A percentile compares a stretch with the other conserved stretches of the same genome.
Evolutionary conservation across 2,113 vertebrate genomes (phyloP).

Genomic region (Nothoprocta perdicaria): DNA sequence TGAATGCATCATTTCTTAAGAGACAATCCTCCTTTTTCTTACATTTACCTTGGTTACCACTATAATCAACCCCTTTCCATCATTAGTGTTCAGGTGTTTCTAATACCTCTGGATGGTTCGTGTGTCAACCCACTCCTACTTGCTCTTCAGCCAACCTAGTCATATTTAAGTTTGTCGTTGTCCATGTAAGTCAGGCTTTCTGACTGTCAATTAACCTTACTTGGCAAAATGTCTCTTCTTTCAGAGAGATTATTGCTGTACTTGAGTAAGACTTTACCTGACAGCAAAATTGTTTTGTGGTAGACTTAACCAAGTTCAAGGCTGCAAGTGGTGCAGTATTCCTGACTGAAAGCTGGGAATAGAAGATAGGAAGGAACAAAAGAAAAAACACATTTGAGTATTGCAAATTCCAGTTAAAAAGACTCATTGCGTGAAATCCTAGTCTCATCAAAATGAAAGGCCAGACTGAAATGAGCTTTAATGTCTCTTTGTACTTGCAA

Average conservation of each 20-base stretch:
- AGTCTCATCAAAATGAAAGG: not conserved
- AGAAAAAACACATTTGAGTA: not conserved
- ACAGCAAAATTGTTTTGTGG: not conserved
- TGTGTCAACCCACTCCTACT: not conserved
- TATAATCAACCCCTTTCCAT: not conserved
- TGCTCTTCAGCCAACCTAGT: not conserved
- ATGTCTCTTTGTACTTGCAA: not conserved
- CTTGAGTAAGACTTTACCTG: not conserved
- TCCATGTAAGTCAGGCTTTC: not conserved
- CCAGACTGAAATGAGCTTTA: not conserved
- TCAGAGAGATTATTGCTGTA: not conserved
- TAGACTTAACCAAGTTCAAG: not conserved
- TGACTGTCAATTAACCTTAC: not conserved
- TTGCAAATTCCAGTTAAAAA: not conserved
- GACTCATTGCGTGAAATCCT: not conserved
- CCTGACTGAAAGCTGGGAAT: not conserved
- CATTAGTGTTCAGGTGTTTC: not conserved
- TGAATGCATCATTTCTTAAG: slow-evolving; percentile 28
- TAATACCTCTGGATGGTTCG: not conserved
- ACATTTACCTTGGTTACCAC: not conserved
- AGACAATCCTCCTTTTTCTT: not conserved
- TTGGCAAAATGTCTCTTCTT: not conserved
- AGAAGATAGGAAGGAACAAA: not conserved
- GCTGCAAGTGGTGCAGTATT: not conserved
- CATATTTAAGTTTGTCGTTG: not conserved